Conservation (phyloP, 2,797 vertebrate genomes). For the Coccyzus lansbergi region DNA sequence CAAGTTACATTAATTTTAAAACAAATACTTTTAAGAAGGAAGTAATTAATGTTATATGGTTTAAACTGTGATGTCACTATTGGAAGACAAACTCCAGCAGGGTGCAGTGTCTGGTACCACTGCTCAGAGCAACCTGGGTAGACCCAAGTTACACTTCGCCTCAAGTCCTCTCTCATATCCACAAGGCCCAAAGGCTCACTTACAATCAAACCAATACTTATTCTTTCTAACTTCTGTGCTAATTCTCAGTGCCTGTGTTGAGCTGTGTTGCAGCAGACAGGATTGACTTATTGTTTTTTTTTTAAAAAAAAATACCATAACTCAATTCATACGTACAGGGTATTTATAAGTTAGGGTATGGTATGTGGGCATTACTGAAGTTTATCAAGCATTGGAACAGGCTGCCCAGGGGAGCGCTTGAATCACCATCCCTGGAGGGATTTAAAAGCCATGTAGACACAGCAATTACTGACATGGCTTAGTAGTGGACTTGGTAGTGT, state of each 20-base stretch:
- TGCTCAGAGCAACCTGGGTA: background rate
- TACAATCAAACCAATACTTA: background rate
- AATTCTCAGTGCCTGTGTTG: background rate
- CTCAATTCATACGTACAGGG: background rate
- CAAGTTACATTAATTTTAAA: background rate
- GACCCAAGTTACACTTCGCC: background rate
- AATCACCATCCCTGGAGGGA: too few species aligned
- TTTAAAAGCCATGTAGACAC: too few species aligned
- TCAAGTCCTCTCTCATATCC: background rate
- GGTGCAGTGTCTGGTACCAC: background rate
- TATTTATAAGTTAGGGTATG: background rate
- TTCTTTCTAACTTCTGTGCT: background rate
- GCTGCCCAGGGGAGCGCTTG: too few species aligned
- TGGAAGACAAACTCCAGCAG: background rate
- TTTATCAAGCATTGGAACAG: background rate
- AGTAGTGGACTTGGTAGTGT: too few species aligned
- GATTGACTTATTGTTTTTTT: too few species aligned
- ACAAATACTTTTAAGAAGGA: background rate
- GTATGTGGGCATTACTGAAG: background rate
- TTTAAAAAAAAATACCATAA: background rate
- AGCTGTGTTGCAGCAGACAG: too few species aligned
- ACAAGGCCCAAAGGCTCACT: background rate
- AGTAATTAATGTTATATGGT: background rate
- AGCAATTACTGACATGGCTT: too few species aligned
- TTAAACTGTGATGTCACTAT: background rate